Evolutionary conservation across 1,140 invertebrate species (phyloP).

Genomic region (Physella acuta): DNA sequence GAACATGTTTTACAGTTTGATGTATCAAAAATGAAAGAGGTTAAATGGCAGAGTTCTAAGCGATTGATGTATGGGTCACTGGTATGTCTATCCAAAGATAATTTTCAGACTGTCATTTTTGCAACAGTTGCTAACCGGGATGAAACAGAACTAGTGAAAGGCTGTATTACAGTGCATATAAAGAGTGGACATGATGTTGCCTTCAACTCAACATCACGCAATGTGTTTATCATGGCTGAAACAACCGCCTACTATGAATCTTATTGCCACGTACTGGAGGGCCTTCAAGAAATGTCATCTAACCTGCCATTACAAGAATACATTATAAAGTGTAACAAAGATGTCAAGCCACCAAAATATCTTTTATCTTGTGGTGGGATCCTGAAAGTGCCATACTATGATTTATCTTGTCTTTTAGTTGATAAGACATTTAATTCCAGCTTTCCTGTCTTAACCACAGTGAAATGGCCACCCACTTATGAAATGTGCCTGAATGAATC

Average conservation of each 20-base stretch:
- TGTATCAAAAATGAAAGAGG: conserved; percentile 31
- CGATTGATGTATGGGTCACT: conserved; percentile 73
- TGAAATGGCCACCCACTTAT: conserved; percentile 41
- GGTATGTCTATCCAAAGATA: conserved; percentile 70
- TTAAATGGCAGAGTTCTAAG: conserved; percentile 60
- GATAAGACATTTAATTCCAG: no score
- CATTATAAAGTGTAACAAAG: conserved; percentile 43
- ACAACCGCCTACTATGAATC: conserved; percentile 63
- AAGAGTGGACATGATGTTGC: conserved; percentile 24
- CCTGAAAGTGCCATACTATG: conserved; percentile 1
- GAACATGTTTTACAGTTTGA: conserved; percentile 46
- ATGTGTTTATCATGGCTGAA: conserved; percentile 60
- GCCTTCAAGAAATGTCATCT: conserved; percentile 50
- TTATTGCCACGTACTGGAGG: conserved; percentile 60
- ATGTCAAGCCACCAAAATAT: conserved; percentile 41
- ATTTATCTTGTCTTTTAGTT: conserved; percentile 27
- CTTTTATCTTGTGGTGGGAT: conserved; percentile 10
- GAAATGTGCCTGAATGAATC: conserved; percentile 55
- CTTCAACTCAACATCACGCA: conserved; percentile 15
- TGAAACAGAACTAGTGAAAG: conserved; percentile 40
- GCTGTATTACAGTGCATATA: conserved; percentile 57
- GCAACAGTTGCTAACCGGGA: conserved; percentile 69
- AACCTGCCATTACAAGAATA: conserved; percentile 53
- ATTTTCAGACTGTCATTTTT: conserved; percentile 70
- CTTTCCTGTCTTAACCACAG: conserved; percentile 2